phyloP scores from a whole-genome alignment of 2,797 vertebrate species.

The Numenius phaeopus region DNA sequence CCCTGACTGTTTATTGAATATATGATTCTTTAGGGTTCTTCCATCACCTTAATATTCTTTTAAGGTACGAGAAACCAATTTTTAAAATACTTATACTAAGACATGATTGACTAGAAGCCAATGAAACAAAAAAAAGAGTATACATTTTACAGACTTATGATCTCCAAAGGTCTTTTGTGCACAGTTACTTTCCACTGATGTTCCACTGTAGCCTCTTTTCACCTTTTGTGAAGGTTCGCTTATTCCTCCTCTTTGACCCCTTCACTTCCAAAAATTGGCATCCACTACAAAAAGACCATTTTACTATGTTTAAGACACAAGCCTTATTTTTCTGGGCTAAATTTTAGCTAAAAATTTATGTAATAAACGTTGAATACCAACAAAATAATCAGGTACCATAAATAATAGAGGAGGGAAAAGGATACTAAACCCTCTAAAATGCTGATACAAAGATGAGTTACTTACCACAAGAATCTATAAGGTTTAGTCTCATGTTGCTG shows the following conservation, averaged over 20 bases:
- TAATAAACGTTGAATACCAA: conserved; percentile 13
- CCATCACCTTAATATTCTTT: neutral
- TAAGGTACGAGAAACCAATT: neutral
- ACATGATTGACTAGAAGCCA: neutral
- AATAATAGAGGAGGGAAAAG: neutral
- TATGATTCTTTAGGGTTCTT: neutral
- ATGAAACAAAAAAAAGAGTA: neutral
- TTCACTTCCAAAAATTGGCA: neutral
- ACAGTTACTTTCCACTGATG: neutral
- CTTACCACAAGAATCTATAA: conserved; percentile 26
- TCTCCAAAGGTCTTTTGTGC: neutral
- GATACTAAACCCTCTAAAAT: conserved; percentile 15
- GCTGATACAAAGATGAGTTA: conserved; percentile 51
- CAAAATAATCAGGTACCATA: conserved; percentile 9
- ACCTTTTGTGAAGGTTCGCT: neutral
- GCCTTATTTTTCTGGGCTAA: neutral
- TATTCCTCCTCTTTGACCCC: neutral
- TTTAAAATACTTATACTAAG: neutral
- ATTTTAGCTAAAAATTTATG: neutral
- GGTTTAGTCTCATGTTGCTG: conserved; percentile 20
- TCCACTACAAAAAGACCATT: neutral
- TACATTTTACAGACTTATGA: neutral
- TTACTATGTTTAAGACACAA: neutral
- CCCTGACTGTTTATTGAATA: neutral
- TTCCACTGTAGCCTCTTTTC: neutral